Evolutionary conservation across 2,888 invertebrate species (phyloP), one percentile per base, ranked within the genome.

Genomic region (Ommatoiulus sabulosus): DNA sequence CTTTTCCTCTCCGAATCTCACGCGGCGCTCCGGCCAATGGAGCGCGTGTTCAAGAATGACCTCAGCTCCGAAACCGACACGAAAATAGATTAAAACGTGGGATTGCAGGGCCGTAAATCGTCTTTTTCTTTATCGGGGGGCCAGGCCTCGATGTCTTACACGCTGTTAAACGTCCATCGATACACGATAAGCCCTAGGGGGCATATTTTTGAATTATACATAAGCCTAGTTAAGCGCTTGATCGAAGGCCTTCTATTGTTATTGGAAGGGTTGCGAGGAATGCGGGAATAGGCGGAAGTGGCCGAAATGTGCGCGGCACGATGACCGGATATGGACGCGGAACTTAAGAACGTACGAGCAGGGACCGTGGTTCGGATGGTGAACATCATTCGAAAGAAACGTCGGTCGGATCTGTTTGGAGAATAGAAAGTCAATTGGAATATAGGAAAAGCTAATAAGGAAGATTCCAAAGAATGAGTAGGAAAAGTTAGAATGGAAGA

Each of bases 61-160:
- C 72, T 72, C 72, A 6, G 72, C 72, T 8, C 20, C 0, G 24
- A 72, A 72, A 24, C 72, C 20, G 72, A 72, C 80, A 80, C 24
- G 35, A 80, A 24, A 80, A 80, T 80, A 80, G 80, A 80, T 80
- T 35, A 80, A 24, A 80, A 80, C 24, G 80, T 80, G 80, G 24
- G 80, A 80, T 80, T 80, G 80, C 24, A 35, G 80, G 24, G 80
- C 80, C 5, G 35, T 80, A 80, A 80, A 80, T 80, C 80, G 80
- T 80, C 24, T 35, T 80, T 12, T 35, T 80, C 24, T 7, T 10
- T 17, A n/a, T n/a, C 52, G 12, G 52, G 15, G 52, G 15, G 52
- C 52, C 12, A 52, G 52, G 12, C 52, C 52, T 57, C 57, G 24
- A 80, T 80, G 80, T 80, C 80, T 80, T 80, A 80, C 80, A 80